Evolutionary conservation across 2,113 vertebrate species (phyloP), one percentile per base, ranked within the genome.

Genomic region (Callipepla squamata): DNA sequence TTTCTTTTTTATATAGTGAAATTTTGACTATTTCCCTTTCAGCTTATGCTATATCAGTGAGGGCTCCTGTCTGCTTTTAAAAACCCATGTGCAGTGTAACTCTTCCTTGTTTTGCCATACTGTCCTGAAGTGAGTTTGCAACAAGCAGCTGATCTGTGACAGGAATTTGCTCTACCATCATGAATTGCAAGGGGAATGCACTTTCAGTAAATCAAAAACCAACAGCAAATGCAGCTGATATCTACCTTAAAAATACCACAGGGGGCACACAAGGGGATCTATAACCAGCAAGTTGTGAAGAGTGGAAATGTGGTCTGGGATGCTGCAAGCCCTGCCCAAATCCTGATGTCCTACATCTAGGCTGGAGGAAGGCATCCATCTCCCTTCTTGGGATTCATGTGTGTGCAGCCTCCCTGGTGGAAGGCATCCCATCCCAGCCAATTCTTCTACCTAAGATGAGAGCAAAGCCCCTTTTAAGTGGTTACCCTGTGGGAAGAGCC

Each of bases 81-180:
- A 91, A 50, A 13, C 13, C 18, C 2, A 0, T 4, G 1, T 51
- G 38, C 48, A 17, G 0, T 6, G 13, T 44, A 30, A 7, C 30
- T 81, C 23, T 78, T 76, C 30, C 38, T 18, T 57, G 11, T n/a
- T 48, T 89, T 68, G 75, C 48, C 47, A 18, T 76, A 57, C 32
- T 22, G 9, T n/a, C 63, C 48, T 76, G 66, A 65, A 72, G 38
- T 61, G n/a, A 15, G 5, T 63, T 51, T 82, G 48, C 66, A 69
- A 3, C 0, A 0, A n/a, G 50, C 58, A 13, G 1, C 68, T 53
- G n/a, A 68, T 51, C 11, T 4, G 0, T 20, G n/a, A 19, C 2
- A 2, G 80, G 38, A 92, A 13, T 75, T 88, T 74, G 4, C 34
- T 78, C 16, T 67, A 36, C n/a, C 50, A 17, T 58, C 42, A 15